Percentiles rank a stretch among this genome's conserved stretches.
These are phyloP conservation scores for Penelope pileata DNA, from an alignment of 2,113 vertebrate species.

Conservation along the genomic window DNA sequence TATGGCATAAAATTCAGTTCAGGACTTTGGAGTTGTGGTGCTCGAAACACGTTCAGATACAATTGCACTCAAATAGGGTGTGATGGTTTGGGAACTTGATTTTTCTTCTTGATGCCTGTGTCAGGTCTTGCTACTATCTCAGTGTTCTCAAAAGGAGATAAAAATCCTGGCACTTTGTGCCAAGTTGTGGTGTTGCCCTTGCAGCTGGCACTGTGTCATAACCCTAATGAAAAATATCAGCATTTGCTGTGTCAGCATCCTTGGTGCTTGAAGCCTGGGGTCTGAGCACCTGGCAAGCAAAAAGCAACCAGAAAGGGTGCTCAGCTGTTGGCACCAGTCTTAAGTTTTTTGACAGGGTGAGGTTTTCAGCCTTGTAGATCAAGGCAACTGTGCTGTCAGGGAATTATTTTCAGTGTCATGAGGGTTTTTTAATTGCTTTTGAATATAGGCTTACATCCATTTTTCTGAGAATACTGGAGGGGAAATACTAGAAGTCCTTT, in stretches of 20 bases:
- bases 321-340: background rate
- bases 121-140: background rate
- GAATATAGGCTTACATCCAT: background rate
- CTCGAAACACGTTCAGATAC: background rate
- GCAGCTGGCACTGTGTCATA: background rate
- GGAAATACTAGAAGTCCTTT: background rate
- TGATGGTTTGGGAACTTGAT: background rate
- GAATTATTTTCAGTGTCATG: background rate
- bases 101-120: background rate
- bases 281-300: background rate
- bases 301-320: background rate
- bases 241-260: background rate
- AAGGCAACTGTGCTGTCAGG: background rate
- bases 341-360: background rate
- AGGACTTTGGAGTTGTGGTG: background rate
- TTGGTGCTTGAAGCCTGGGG: background rate
- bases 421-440: background rate
- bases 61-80: background rate
- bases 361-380: constrained; percentile 36
- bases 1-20: background rate
- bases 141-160: background rate
- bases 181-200: background rate
- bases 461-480: background rate
- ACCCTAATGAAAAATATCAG: background rate
- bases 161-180: background rate